These are phyloP conservation scores for Setipinna tenuifilis DNA, from an alignment of 2,797 vertebrate species.

Conservation along the genomic window DNA sequence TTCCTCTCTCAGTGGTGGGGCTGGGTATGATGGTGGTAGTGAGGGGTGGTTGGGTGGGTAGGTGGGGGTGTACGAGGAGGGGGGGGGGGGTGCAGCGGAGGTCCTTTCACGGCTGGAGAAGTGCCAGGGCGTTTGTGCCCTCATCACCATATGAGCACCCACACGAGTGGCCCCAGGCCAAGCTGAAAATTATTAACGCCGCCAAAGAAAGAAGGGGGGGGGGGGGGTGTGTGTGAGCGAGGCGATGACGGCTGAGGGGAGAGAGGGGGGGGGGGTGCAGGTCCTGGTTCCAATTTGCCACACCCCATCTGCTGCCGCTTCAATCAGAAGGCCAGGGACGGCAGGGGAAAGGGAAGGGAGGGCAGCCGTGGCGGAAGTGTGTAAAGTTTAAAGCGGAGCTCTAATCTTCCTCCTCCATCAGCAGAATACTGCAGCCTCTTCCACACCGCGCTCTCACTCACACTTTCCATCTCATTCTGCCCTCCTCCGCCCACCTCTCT, in stretches of 20 bases:
- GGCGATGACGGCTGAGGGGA: no score
- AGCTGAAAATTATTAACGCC: constrained; percentile 54
- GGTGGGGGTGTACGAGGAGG: no score
- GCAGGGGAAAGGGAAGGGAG: not conserved
- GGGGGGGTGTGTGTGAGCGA: not conserved
- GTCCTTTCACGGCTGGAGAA: not conserved
- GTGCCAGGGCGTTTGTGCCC: constrained; percentile 24
- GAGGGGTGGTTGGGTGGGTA: no score
- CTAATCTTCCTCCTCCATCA: constrained; percentile 14
- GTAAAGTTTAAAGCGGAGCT: not conserved
- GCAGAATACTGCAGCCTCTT: not conserved
- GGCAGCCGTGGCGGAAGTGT: not conserved
- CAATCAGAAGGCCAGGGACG: constrained; percentile 45
- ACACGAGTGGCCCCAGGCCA: constrained; percentile 38
- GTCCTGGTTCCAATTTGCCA: constrained; percentile 52
- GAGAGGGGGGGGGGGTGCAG: constrained; percentile 22
- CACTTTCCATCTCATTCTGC: not conserved
- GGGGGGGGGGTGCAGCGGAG: not conserved
- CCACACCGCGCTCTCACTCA: not conserved
- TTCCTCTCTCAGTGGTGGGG: not conserved
- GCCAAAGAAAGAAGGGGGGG: constrained; percentile 36
- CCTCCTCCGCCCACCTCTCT: not conserved
- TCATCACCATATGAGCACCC: constrained; percentile 38
- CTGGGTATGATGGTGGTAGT: not conserved
- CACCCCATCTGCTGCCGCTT: constrained; percentile 59